Percentiles rank a stretch among this genome's conserved stretches.
Evolutionary conservation across 2,113 vertebrate species (phyloP).

Genomic region (Trichechus manatus): DNA sequence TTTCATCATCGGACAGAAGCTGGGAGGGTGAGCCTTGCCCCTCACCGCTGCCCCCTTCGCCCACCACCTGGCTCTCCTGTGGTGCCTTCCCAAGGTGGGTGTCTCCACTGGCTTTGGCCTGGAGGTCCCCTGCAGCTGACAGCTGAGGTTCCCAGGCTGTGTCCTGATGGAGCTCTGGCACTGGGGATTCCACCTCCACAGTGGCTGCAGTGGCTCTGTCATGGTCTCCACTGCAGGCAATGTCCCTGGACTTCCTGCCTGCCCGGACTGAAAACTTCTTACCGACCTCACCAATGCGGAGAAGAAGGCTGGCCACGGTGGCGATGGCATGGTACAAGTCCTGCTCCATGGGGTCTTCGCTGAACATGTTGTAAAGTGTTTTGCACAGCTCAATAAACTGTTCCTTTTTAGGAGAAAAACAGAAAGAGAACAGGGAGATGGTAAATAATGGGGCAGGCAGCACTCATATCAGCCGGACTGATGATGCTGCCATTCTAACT

Average conservation of each 20-base stretch:
- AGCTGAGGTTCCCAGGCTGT: slow-evolving; percentile 77
- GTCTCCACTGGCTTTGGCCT: slow-evolving; percentile 75
- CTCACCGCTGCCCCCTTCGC: slow-evolving; percentile 82
- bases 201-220: slow-evolving; percentile 79
- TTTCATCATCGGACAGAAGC: slow-evolving; percentile 91
- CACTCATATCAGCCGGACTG: rapidly evolving
- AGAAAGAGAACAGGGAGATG: background rate
- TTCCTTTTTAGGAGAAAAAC: slow-evolving; percentile 88
- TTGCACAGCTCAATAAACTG: slow-evolving; percentile 99
- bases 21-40: slow-evolving; percentile 86
- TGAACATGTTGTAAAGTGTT: slow-evolving; percentile 99
- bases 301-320: slow-evolving; percentile 96
- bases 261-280: slow-evolving; percentile 93
- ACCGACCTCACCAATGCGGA: slow-evolving; percentile 96
- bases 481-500: background rate
- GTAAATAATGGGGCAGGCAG: background rate
- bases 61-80: slow-evolving; percentile 84
- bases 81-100: slow-evolving; percentile 76
- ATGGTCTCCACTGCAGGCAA: slow-evolving; percentile 64
- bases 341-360: slow-evolving; percentile 94
- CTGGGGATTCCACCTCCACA: slow-evolving; percentile 82
- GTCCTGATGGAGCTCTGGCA: slow-evolving; percentile 75
- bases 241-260: slow-evolving; percentile 85
- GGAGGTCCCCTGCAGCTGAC: slow-evolving; percentile 63
- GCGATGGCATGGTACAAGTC: slow-evolving; percentile 97